Evolutionary conservation across 92 coral and sea anemone genomes (phyloP), one percentile per base, ranked within the genome.

Genomic region (Porites rus): DNA sequence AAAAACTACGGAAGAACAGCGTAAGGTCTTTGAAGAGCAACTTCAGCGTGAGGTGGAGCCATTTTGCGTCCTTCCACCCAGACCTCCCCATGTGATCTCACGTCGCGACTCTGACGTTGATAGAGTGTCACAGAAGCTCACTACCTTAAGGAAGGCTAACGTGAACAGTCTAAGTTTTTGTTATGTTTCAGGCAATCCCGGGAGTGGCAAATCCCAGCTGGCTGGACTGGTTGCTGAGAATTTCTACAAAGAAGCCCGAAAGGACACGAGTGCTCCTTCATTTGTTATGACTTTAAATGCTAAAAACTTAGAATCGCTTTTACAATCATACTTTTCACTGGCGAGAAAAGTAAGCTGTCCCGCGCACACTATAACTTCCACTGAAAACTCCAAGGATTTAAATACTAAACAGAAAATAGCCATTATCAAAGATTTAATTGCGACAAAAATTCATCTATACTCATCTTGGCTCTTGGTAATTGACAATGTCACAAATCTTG

Each of bases 181-280:
- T 38, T 86, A 78, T 51, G 19, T 86, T 43, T 78, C 78, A 51
- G 90, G 46, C 46, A 38, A 38, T 38, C 46, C 46, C 46, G 0
- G 46, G 46, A 38, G 46, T 38, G 46, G 46, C 46, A 38, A 38
- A 4, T 38, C 46, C 6, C 46, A 38, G 46, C 46, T 38, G 0
- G 46, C 46, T 38, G 46, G 46, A 3, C 46, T 38, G 46, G 46
- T 38, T 38, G 46, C 46, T 3, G 46, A 38, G 46, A 38, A 38
- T 3, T 38, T 38, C 46, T 38, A 38, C 46, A 38, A 38, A 38
- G 46, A 38, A 38, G 5, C 46, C 85, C 10, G 65, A 12, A 17
- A 17, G 0, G 4, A 0, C 18, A 21, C 56, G 51, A 22, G 8
- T 38, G 56, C 20, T 58, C 76, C 0, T 1, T 6, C 16, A 17